Evolutionary conservation across 2,113 vertebrate genomes (phyloP).

Genomic region (Nothobranchius furzeri): DNA sequence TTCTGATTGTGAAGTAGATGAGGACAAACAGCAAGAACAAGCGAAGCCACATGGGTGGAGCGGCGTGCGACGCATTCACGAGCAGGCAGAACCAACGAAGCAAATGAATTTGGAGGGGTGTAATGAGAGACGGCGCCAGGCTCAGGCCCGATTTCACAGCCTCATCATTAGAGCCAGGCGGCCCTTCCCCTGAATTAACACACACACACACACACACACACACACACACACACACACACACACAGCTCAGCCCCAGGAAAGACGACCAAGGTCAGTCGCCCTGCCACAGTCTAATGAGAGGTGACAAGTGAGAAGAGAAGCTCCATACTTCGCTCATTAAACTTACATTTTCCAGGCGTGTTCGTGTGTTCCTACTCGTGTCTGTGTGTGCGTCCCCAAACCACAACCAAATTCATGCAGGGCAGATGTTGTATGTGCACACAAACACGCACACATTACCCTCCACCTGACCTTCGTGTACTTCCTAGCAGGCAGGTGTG

Average conservation of each 20-base stretch:
- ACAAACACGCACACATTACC: constrained; percentile 33
- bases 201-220: constrained; percentile 32
- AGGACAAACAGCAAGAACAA: constrained; percentile 57
- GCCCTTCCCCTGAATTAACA: constrained; percentile 52
- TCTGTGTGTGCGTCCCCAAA: constrained; percentile 22
- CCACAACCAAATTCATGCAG: constrained; percentile 28
- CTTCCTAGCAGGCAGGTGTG: constrained; percentile 65
- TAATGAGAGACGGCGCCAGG: constrained; percentile 79
- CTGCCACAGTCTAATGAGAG: constrained; percentile 75
- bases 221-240: constrained; percentile 41
- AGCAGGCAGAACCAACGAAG: constrained; percentile 75
- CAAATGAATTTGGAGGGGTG: constrained; percentile 82
- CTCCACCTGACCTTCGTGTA: constrained; percentile 64
- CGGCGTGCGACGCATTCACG: constrained; percentile 67
- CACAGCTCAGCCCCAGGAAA: constrained; percentile 53
- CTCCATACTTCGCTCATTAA: constrained; percentile 74
- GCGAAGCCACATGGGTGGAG: constrained; percentile 45
- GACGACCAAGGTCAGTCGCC: constrained; percentile 78
- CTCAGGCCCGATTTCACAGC: constrained; percentile 81
- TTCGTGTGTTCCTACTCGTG: constrained; percentile 18
- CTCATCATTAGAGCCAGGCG: constrained; percentile 79
- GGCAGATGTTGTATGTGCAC: constrained; percentile 27
- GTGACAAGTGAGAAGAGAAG: constrained; percentile 81
- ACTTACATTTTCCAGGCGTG: constrained; percentile 67
- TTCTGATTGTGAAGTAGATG: constrained; percentile 35